Evolutionary conservation across 1,140 invertebrate species (phyloP).

Genomic region (Scaptomyza montana): DNA sequence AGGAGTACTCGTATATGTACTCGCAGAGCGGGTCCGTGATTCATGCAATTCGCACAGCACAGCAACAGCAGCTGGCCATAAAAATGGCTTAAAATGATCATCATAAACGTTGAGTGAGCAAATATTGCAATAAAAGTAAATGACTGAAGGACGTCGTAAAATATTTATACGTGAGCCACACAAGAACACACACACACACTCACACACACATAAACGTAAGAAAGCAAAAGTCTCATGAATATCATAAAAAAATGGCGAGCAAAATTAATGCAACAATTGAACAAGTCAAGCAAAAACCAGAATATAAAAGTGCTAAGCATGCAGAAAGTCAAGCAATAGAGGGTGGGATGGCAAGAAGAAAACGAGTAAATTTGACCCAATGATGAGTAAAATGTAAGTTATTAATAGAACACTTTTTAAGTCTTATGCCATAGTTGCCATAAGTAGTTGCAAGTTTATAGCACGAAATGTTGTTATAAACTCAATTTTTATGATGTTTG

Average conservation of each 20-base stretch:
- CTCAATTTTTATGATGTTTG: constrained; percentile 47
- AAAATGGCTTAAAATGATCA: constrained; percentile 84
- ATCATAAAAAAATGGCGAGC: constrained; percentile 56
- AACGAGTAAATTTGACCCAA: constrained; percentile 50
- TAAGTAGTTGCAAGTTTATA: constrained; percentile 18
- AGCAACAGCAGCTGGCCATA: constrained; percentile 66
- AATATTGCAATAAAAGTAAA: constrained; percentile 84
- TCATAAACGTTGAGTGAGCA: constrained; percentile 84
- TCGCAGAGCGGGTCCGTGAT: constrained; percentile 56
- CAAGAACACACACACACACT: constrained; percentile 26
- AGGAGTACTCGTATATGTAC: constrained; percentile 19
- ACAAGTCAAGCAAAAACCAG: constrained; percentile 24
- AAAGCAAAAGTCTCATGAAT: constrained; percentile 61
- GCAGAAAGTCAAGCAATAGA: too few relatives aligned
- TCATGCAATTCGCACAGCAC: constrained; percentile 73
- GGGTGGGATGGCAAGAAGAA: neutral
- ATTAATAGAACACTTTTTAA: constrained; percentile 12
- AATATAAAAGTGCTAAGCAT: too few relatives aligned
- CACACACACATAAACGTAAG: constrained; percentile 31
- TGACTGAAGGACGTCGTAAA: constrained; percentile 84
- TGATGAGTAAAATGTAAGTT: constrained; percentile 20
- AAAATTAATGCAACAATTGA: constrained; percentile 51
- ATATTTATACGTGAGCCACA: constrained; percentile 82
- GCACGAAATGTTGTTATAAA: constrained; percentile 45
- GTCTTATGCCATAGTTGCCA: neutral